phyloP scores from a whole-genome alignment of 2,797 vertebrate species.

The Hippopotamyrus pictus region DNA sequence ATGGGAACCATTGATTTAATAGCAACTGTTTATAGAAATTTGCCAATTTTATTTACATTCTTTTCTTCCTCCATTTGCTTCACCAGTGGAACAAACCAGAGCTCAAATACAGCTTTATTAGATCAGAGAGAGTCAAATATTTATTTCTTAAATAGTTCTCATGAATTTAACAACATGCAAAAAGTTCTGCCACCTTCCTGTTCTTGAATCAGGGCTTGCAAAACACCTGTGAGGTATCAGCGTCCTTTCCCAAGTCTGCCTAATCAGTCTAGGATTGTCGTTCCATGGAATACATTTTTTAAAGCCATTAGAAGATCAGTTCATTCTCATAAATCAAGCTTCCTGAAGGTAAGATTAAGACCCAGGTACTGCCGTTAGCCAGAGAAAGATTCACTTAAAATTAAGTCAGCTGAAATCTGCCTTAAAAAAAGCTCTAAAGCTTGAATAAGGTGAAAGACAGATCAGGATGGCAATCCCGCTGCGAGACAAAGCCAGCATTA shows the following conservation, averaged over 20 bases:
- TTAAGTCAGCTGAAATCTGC: not conserved
- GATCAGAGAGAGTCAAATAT: not conserved
- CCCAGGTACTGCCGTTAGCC: not conserved
- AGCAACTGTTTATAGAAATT: not conserved
- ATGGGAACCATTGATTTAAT: constrained; percentile 26
- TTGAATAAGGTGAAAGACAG: not conserved
- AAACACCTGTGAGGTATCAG: not conserved
- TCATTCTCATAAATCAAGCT: not conserved
- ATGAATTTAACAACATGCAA: not conserved
- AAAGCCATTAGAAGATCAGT: not conserved
- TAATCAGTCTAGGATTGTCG: constrained; percentile 5
- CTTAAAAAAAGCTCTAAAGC: not conserved
- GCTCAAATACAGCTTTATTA: not conserved
- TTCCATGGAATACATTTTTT: constrained; percentile 25
- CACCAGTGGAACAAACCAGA: not conserved
- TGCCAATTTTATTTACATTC: not conserved
- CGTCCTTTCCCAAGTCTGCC: not conserved
- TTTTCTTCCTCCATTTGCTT: not conserved
- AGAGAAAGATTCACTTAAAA: not conserved
- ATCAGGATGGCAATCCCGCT: not conserved
- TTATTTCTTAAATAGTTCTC: not conserved
- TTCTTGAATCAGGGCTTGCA: constrained; percentile 1
- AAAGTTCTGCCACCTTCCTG: not conserved
- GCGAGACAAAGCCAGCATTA: not conserved
- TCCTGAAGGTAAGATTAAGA: not conserved